Evolutionary conservation across 2,113 vertebrate species (phyloP).

Genomic region (Hippocampus zosterae): DNA sequence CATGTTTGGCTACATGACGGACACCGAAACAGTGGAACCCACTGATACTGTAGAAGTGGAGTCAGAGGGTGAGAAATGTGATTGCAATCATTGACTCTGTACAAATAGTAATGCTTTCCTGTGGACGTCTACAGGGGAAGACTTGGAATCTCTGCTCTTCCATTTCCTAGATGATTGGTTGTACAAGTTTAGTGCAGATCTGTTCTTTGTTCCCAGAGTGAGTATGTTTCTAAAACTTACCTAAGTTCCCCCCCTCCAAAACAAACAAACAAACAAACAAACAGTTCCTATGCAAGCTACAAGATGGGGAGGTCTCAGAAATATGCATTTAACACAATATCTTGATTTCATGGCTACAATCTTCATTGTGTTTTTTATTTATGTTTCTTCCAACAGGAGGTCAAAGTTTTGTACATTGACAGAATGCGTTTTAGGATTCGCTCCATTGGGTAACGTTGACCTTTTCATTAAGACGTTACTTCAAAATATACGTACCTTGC

Average conservation of each 20-base stretch:
- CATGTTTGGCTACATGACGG: constrained; percentile 98
- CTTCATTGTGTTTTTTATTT: neutral
- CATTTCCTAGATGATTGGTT: constrained; percentile 96
- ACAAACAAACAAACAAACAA: neutral
- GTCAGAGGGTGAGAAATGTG: constrained; percentile 77
- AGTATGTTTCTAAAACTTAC: constrained; percentile 17
- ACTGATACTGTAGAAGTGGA: constrained; percentile 81
- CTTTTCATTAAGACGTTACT: neutral
- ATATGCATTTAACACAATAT: neutral
- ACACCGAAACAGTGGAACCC: constrained; percentile 90
- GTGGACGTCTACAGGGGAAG: constrained; percentile 76
- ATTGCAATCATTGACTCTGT: neutral
- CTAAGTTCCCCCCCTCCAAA: neutral
- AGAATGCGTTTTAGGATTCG: constrained; percentile 82
- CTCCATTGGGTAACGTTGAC: constrained; percentile 82
- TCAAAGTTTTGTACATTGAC: constrained; percentile 89
- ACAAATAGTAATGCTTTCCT: neutral
- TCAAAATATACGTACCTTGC: neutral
- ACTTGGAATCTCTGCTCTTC: constrained; percentile 90
- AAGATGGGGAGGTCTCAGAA: neutral
- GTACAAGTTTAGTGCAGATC: constrained; percentile 90
- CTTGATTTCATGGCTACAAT: neutral
- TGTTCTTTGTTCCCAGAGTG: constrained; percentile 92
- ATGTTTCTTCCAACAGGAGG: constrained; percentile 72
- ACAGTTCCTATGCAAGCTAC: neutral